These are phyloP conservation scores for Abrostola tripartita DNA, from an alignment of 2,888 invertebrate species.

Conservation along the genomic window DNA sequence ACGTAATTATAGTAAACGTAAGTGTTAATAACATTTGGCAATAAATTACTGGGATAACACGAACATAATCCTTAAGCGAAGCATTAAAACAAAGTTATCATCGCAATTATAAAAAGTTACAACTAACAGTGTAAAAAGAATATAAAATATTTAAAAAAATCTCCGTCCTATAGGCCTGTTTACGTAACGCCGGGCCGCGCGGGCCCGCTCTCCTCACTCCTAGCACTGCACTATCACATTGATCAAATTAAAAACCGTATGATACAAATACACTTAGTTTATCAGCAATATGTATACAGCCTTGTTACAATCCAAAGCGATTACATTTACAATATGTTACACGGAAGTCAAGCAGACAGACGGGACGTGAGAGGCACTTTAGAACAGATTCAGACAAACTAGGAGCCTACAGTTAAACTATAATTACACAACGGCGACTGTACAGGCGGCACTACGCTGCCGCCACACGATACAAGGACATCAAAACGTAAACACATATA, in stretches of 20 bases:
- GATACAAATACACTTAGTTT: conserved; percentile 72
- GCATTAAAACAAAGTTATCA: conserved; percentile 75
- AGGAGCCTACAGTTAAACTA: conserved; percentile 70
- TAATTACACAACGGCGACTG: conserved; percentile 69
- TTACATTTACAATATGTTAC: conserved; percentile 85
- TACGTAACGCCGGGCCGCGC: conserved; percentile 46
- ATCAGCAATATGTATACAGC: conserved; percentile 79
- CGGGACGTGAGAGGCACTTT: conserved; percentile 84
- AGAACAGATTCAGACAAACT: conserved; percentile 76
- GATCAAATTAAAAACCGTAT: conserved; percentile 69
- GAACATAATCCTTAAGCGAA: conserved; percentile 81
- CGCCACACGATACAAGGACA: conserved; percentile 64
- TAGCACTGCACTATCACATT: conserved; percentile 70
- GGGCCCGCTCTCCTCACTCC: conserved; percentile 34
- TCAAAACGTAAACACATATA: conserved; percentile 76
- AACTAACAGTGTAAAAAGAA: conserved; percentile 76
- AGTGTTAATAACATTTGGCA: conserved; percentile 87
- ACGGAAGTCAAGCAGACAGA: conserved; percentile 78
- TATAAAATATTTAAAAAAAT: conserved; percentile 76
- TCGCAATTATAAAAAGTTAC: conserved; percentile 69
- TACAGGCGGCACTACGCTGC: conserved; percentile 67
- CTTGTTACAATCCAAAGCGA: conserved; percentile 76
- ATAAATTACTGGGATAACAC: conserved; percentile 87
- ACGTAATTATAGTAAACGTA: conserved; percentile 67
- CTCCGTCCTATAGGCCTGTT: conserved; percentile 71